These are phyloP conservation scores for Caracal caracal DNA, from an alignment of 2,113 vertebrate genomes.

Conservation along the genomic window DNA sequence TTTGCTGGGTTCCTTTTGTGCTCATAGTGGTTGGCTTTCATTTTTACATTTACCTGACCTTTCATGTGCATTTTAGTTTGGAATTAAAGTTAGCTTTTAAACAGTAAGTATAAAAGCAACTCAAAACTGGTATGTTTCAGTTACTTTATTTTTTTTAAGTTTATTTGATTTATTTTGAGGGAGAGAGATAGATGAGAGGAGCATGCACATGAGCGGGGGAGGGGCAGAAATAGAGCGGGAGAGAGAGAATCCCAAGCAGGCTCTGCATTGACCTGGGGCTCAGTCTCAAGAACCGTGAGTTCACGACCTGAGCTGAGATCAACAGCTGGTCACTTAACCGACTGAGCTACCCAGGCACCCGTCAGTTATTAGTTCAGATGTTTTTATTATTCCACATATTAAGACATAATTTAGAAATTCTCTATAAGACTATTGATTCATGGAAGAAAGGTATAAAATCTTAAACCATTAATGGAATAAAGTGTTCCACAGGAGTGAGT, in stretches of 20 bases:
- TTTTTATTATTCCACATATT: not conserved
- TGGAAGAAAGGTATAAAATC: not conserved
- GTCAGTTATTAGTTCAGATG: not conserved
- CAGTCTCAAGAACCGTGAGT: too few species aligned
- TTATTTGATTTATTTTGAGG: too few species aligned
- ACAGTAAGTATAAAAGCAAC: not conserved
- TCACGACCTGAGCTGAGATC: too few species aligned
- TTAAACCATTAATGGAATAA: not conserved
- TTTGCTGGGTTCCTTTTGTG: not conserved
- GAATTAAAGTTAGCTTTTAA: not conserved
- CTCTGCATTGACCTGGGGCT: too few species aligned
- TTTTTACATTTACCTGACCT: not conserved
- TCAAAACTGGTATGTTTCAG: not conserved
- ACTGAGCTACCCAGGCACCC: too few species aligned
- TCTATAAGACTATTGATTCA: not conserved
- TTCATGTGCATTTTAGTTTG: not conserved
- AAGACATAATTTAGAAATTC: constrained; percentile 19
- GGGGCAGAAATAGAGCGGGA: too few species aligned
- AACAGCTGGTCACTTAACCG: too few species aligned
- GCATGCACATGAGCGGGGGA: too few species aligned
- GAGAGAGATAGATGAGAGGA: too few species aligned
- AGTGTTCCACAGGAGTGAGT: not conserved
- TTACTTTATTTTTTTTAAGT: not conserved
- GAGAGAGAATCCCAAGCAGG: too few species aligned
- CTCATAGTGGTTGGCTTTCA: not conserved